Evolutionary conservation across 2,888 invertebrate genomes (phyloP), one percentile per base, ranked within the genome.

Genomic region (Salpingus planirostris): DNA sequence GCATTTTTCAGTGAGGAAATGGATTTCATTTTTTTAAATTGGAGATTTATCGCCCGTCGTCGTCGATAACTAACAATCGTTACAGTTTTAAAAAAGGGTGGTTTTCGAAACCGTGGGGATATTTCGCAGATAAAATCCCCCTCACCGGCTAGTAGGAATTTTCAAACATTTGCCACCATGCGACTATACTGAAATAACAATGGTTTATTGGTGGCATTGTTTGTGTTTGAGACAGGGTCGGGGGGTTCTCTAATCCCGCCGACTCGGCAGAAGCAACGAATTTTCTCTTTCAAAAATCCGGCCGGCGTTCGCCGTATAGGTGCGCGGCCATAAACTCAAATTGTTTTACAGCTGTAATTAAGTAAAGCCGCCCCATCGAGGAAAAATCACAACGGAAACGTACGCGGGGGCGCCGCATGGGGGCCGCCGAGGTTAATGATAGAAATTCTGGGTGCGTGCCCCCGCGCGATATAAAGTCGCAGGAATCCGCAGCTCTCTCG

Each of bases 201-300:
- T 36, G 30, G 26, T 36, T 34, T 39, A 39, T 39, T 39, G n/a
- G 8, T 18, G 39, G 25, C 18, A 39, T 39, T 39, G 38, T 39
- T 39, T 39, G 35, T 31, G 15, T 21, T 15, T 5, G 30, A 23
- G 24, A 24, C 29, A 3, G 11, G 15, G 13, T 24, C 21, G 8
- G 5, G 5, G 8, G 5, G 18, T 5, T 5, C 8, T 8, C 27
- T 27, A 27, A 27, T 27, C 27, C 27, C 18, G 27, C 3, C 15
- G n/a, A n/a, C n/a, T n/a, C n/a, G n/a, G n/a, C n/a, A n/a, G n/a
- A n/a, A n/a, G n/a, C n/a, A n/a, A n/a, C n/a, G n/a, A n/a, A n/a
- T n/a, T n/a, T n/a, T n/a, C n/a, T 36, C 31, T 31, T 36, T 36
- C 31, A 31, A 36, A 36, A 36, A 31, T 36, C 36, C 34, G 34